A percentile compares a stretch with the other conserved stretches of the same genome.
Conservation (phyloP, 2,888 invertebrate species). For the Pycnomerus fuliginosus region DNA sequence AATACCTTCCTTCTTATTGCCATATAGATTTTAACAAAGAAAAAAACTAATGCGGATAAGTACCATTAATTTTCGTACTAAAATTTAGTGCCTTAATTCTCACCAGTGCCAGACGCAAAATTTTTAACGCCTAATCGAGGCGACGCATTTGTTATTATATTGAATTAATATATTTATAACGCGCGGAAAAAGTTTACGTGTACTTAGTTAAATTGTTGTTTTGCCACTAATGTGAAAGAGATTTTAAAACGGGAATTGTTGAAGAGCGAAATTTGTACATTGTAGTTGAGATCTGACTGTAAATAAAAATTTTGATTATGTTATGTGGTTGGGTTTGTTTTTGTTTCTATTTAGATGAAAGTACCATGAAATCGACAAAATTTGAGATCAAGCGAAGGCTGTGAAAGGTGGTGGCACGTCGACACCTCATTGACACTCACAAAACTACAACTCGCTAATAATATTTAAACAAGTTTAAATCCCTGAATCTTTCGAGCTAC, state of each 20-base stretch:
- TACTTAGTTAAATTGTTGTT: slow-evolving; percentile 22
- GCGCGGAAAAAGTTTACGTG: slow-evolving; percentile 6
- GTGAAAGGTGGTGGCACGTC: too few species aligned
- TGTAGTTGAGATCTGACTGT: slow-evolving; percentile 18
- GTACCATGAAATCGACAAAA: neutral
- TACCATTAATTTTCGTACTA: slow-evolving; percentile 20
- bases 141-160: slow-evolving; percentile 13
- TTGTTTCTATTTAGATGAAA: neutral
- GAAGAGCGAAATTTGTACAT: slow-evolving; percentile 17
- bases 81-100: slow-evolving; percentile 21
- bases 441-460: too few species aligned
- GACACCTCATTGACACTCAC: too few species aligned
- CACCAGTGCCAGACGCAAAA: slow-evolving; percentile 19
- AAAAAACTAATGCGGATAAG: slow-evolving; percentile 16
- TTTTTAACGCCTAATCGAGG: slow-evolving; percentile 6
- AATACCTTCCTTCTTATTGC: slow-evolving; percentile 26
- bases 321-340: slow-evolving; percentile 7
- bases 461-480: too few species aligned
- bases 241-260: slow-evolving; percentile 13
- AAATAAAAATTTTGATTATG: slow-evolving; percentile 26
- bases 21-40: slow-evolving; percentile 10
- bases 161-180: slow-evolving; percentile 18
- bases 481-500: too few species aligned
- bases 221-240: slow-evolving; percentile 9
- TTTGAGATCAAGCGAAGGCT: too few species aligned